These are phyloP conservation scores for Pseudococcus jackbeardsleyi DNA, from an alignment of 2,888 invertebrate genomes.

Conservation along the genomic window DNA sequence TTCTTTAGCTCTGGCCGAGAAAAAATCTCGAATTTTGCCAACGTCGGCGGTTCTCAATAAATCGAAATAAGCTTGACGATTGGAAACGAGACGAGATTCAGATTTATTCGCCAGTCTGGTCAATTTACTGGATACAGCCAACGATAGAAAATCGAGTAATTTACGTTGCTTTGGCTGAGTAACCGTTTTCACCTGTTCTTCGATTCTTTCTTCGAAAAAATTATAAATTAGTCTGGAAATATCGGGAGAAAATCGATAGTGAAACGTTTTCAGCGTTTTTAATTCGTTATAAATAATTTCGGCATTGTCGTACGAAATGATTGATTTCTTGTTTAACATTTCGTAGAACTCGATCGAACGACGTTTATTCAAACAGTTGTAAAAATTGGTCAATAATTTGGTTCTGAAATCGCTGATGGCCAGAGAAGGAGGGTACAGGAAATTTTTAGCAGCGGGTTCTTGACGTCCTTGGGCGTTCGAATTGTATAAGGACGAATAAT, in stretches of 20 bases:
- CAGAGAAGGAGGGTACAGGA: neutral
- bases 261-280: neutral
- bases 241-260: neutral
- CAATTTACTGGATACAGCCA: neutral
- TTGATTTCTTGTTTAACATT: neutral
- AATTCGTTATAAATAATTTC: neutral
- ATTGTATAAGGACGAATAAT: neutral
- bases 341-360: neutral
- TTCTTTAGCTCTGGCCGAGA: neutral
- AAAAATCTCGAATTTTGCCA: neutral
- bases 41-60: neutral
- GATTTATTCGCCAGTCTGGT: neutral
- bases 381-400: neutral
- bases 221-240: neutral
- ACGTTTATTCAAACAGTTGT: neutral
- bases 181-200: neutral
- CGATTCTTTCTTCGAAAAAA: neutral
- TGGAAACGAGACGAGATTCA: neutral
- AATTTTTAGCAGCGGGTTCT: neutral
- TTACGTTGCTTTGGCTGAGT: neutral
- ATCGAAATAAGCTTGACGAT: neutral
- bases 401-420: neutral
- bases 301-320: neutral
- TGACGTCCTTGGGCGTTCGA: neutral
- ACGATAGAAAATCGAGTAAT: neutral